Evolutionary conservation across 2,888 invertebrate genomes (phyloP).

Genomic region (Lasioglossum lativentre): DNA sequence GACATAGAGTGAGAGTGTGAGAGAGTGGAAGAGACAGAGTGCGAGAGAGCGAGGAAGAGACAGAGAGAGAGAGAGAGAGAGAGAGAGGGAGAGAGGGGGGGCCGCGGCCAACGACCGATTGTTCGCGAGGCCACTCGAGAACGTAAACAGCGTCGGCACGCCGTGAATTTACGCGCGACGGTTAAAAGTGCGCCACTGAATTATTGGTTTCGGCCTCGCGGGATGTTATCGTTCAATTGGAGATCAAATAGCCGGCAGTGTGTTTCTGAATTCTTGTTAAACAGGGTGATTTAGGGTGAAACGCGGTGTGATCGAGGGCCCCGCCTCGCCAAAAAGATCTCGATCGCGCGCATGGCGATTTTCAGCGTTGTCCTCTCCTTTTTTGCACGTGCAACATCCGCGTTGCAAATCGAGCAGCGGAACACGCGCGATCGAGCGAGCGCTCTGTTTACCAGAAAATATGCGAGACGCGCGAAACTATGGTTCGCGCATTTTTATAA

Average conservation of each 20-base stretch:
- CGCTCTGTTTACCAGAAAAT: background rate
- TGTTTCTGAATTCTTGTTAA: constrained; percentile 10
- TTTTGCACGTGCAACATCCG: background rate
- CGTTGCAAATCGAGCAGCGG: background rate
- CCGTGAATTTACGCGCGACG: constrained; percentile 11
- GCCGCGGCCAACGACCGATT: background rate
- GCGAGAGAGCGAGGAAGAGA: background rate
- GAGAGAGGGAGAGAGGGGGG: no score
- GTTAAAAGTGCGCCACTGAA: constrained; percentile 1
- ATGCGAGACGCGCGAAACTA: background rate
- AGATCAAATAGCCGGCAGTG: constrained; percentile 5
- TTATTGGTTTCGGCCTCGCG: background rate
- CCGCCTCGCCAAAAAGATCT: background rate
- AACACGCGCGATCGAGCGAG: background rate
- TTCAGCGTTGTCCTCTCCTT: background rate
- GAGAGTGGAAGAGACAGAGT: background rate
- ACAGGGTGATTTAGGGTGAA: constrained; percentile 4
- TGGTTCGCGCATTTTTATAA: background rate
- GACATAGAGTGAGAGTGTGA: no score
- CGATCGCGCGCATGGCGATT: background rate
- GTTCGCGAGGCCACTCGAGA: constrained; percentile 12
- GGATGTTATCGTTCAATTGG: constrained; percentile 5
- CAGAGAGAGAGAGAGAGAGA: background rate
- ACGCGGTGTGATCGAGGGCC: background rate
- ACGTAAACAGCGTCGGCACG: constrained; percentile 11